Conservation (phyloP, 2,797 vertebrate genomes). For the Sebastes nivosus region DNA sequence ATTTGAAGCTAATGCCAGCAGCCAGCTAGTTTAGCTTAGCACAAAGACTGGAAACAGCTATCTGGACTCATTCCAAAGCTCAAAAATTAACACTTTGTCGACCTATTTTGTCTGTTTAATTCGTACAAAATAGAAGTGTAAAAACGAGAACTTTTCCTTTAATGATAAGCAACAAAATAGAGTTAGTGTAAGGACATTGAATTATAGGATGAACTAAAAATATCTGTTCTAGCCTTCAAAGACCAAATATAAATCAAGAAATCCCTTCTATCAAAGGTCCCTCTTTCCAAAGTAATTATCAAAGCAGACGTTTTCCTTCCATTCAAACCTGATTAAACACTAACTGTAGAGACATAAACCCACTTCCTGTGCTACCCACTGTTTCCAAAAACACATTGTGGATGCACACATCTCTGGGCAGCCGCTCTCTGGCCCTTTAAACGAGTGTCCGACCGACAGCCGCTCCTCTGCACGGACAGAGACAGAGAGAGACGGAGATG, state of each 20-base stretch:
- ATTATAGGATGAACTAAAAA: constrained; percentile 7
- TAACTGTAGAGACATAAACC: constrained; percentile 40
- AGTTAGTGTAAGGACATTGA: neutral
- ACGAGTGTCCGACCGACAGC: constrained; percentile 3
- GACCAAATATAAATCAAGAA: constrained; percentile 21
- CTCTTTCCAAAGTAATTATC: constrained; percentile 20
- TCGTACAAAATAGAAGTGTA: neutral
- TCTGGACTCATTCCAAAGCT: neutral
- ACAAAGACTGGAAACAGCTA: neutral
- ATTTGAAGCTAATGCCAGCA: neutral
- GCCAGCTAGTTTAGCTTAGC: neutral
- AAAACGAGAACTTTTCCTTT: neutral
- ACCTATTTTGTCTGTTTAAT: neutral
- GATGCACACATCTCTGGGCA: constrained; percentile 40
- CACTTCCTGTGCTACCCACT: constrained; percentile 46
- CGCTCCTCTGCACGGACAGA: constrained; percentile 15
- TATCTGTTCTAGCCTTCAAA: constrained; percentile 11
- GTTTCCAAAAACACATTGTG: constrained; percentile 58
- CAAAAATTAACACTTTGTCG: neutral
- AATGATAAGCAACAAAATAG: neutral
- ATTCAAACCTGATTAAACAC: constrained; percentile 47
- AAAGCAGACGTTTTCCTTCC: constrained; percentile 39
- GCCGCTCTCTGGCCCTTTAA: constrained; percentile 40
- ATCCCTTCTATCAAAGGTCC: constrained; percentile 17
- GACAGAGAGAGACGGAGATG: constrained; percentile 40